phyloP scores from a whole-genome alignment of 1,140 invertebrate genomes.

The Lerema accius region DNA sequence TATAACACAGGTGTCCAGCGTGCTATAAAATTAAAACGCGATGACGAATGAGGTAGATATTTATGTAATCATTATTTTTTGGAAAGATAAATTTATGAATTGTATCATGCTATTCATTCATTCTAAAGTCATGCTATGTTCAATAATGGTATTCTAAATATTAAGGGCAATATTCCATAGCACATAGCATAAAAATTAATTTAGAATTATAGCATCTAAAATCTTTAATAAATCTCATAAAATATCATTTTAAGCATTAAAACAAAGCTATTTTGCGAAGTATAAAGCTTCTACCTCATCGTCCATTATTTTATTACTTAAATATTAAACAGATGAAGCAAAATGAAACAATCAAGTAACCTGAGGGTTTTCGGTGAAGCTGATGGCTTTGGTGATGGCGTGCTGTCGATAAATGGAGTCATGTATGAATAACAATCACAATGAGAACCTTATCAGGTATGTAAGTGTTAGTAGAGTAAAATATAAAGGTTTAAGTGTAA shows the following conservation, averaged over 20 bases:
- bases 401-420: conserved; percentile 79
- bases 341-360: conserved; percentile 67
- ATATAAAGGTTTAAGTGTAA: conserved; percentile 15
- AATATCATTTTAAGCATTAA: conserved; percentile 12
- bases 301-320: conserved; percentile 9
- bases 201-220: not conserved
- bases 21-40: conserved; percentile 3
- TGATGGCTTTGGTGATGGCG: conserved; percentile 81
- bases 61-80: not conserved
- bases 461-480: conserved; percentile 15
- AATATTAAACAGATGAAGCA: conserved; percentile 43
- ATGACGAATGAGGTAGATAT: conserved; percentile 14
- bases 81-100: not conserved
- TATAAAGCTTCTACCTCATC: conserved; percentile 13
- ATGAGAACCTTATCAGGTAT: conserved; percentile 29
- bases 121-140: conserved; percentile 6
- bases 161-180: not conserved
- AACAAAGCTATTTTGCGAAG: not conserved
- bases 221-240: no score
- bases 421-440: conserved; percentile 59
- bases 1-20: conserved; percentile 17
- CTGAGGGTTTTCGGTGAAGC: conserved; percentile 81
- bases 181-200: not conserved
- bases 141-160: not conserved
- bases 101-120: not conserved